Evolutionary conservation across 2,113 vertebrate species (phyloP), one percentile per base, ranked within the genome.

Genomic region (Narcine bancroftii): DNA sequence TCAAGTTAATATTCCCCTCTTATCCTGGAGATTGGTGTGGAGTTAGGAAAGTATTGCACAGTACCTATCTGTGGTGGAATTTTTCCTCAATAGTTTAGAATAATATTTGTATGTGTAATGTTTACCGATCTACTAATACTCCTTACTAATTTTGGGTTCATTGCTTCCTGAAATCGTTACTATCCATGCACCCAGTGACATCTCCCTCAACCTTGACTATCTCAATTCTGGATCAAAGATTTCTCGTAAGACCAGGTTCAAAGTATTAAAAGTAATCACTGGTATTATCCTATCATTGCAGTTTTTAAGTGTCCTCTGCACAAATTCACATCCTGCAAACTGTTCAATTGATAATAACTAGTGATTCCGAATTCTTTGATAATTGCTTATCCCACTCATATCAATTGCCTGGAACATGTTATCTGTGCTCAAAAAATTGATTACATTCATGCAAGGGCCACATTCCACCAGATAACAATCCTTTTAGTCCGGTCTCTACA

Each of bases 141-240:
- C 36, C 53, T 26, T 6, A 7, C 21, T 92, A 42, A 10, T 0
- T 19, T 76, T 93, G 96, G 95, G 93, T 96, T 93, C 66, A 96
- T 94, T 39, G 96, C 96, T 45, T 95, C 94, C 13, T 77, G 92
- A 6, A 96, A 95, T 97, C 96, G 0, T 47, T 76, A 79, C 93
- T 94, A 93, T 96, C 95, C 89, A 96, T 94, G 26, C 87, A 95
- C 33, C 96, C 96, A 24, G 96, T 96, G 26, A 93, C 92, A 81
- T 96, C 95, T 92, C 94, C 95, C 93, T 97, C 96, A 0, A 96
- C 96, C 93, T 97, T 96, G 96, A 96, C 96, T 96, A 96, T 63
- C 94, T 95, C 83, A 96, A 93, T 92, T 95, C 96, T 72, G 95
- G 95, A 92, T 96, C 95, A 93, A 96, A 92, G 93, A 96, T 94